Percentiles rank a stretch among this genome's conserved stretches.
These are phyloP conservation scores for Nansenia antarctica DNA, from an alignment of 2,113 vertebrate genomes.

Conservation along the genomic window DNA sequence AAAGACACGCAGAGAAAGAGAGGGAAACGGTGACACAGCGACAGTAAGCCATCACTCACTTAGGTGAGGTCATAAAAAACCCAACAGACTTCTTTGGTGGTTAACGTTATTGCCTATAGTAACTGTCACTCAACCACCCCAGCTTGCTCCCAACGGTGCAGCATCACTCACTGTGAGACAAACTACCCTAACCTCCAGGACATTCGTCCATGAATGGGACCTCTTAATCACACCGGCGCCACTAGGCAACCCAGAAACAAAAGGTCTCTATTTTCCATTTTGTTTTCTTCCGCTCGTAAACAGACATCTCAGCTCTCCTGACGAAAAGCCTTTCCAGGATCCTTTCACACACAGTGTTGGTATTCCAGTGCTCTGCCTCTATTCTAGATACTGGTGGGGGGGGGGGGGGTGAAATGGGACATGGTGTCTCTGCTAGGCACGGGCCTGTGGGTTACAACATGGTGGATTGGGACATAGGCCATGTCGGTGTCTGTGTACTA, in stretches of 20 bases:
- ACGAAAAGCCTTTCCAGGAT: constrained; percentile 29
- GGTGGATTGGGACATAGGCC: too few relatives aligned
- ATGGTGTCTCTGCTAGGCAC: background rate
- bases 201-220: constrained; percentile 41
- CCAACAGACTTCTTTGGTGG: background rate
- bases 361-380: constrained; percentile 39
- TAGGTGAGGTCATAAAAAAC: too few relatives aligned
- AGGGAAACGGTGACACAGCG: constrained; percentile 1
- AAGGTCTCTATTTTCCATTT: constrained; percentile 12
- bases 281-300: constrained; percentile 26
- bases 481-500: too few relatives aligned
- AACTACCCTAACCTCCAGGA: constrained; percentile 28
- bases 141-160: constrained; percentile 9
- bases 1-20: constrained; percentile 2
- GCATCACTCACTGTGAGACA: constrained; percentile 32
- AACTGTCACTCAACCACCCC: constrained; percentile 21
- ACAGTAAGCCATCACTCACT: background rate
- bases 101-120: constrained; percentile 28
- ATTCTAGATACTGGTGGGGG: constrained; percentile 10
- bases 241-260: background rate
- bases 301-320: constrained; percentile 3
- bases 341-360: constrained; percentile 45
- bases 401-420: background rate
- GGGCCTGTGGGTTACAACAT: background rate
- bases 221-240: constrained; percentile 27